Percentiles rank a stretch among this genome's conserved stretches.
phyloP scores from a whole-genome alignment of 2,888 invertebrate genomes.

The Drosophila aldrichi region DNA sequence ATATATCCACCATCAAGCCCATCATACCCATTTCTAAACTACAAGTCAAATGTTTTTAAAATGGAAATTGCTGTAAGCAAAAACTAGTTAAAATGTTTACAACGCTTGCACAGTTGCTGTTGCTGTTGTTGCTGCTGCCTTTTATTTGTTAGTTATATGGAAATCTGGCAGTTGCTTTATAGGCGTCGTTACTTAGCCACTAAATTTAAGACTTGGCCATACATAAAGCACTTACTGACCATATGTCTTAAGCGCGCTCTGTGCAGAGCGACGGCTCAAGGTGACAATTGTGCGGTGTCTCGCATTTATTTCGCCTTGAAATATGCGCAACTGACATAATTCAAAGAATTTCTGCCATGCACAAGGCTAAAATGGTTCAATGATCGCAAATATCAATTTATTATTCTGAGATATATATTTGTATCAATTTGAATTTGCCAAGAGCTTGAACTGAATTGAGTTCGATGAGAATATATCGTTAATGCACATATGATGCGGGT shows the following conservation, averaged over 20 bases:
- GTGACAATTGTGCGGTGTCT: slow-evolving; percentile 44
- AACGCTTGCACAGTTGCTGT: slow-evolving; percentile 39
- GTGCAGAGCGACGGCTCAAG: slow-evolving; percentile 65
- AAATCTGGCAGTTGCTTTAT: slow-evolving; percentile 59
- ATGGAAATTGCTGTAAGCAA: slow-evolving; percentile 59
- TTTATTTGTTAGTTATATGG: slow-evolving; percentile 63
- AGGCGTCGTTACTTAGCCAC: slow-evolving; percentile 65
- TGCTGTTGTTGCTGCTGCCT: slow-evolving; percentile 18
- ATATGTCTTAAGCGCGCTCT: slow-evolving; percentile 32
- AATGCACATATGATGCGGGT: too few species aligned
- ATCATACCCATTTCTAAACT: neutral
- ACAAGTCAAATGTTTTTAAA: slow-evolving; percentile 60
- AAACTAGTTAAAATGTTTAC: slow-evolving; percentile 65
- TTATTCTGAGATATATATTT: neutral
- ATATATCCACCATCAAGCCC: neutral
- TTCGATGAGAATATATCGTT: neutral
- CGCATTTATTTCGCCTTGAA: slow-evolving; percentile 13
- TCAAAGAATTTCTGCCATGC: slow-evolving; percentile 14
- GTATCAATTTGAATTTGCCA: neutral
- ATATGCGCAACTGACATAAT: slow-evolving; percentile 16
- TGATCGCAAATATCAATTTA: neutral
- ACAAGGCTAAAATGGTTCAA: slow-evolving; percentile 45
- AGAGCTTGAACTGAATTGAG: neutral
- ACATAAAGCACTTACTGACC: slow-evolving; percentile 35
- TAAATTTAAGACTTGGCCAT: slow-evolving; percentile 20